Evolutionary conservation across 2,888 invertebrate species (phyloP), one percentile per base, ranked within the genome.

Genomic region (Cybosia mesomella): DNA sequence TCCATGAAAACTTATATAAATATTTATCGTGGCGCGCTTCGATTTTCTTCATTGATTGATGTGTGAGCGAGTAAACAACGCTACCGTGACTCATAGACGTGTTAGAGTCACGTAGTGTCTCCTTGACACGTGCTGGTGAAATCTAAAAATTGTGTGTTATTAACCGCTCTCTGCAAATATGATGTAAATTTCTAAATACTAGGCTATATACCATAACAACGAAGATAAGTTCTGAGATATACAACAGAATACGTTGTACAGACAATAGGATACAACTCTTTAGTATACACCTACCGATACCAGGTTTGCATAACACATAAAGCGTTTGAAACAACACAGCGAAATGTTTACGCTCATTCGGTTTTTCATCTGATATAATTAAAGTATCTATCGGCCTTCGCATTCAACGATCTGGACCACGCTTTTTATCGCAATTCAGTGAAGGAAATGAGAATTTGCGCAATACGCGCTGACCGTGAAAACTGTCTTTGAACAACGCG

Each of bases 391-490:
- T 64, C 71, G 80, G 72, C 86, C 87, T 85, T 85, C 85, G 76
- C 70, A 76, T 72, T 76, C 73, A 72, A 57, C 68, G 73, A 80
- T 75, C 75, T 83, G 79, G 78, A 81, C 75, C 79, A 76, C 70
- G 68, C 60, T 81, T 84, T 66, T 83, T 83, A 81, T 81, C 71
- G 79, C 70, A 65, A 69, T 72, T 76, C 73, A 59, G 60, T 54
- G 67, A 79, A 79, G 80, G 80, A 84, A 85, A 83, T 77, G 75
- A 83, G 72, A 80, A 74, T 79, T 87, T 85, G 81, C 83, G 85
- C 81, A 87, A 87, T 74, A 71, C 71, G 83, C 87, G 82, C 54
- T 85, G 89, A 85, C 90, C 90, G 87, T 90, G 89, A 89, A 86
- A 79, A 72, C 68, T 73, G 71, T 73, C 74, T 80, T 80, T 84